These are phyloP conservation scores for Passer montanus DNA, from an alignment of 2,113 vertebrate species.

Conservation along the genomic window DNA sequence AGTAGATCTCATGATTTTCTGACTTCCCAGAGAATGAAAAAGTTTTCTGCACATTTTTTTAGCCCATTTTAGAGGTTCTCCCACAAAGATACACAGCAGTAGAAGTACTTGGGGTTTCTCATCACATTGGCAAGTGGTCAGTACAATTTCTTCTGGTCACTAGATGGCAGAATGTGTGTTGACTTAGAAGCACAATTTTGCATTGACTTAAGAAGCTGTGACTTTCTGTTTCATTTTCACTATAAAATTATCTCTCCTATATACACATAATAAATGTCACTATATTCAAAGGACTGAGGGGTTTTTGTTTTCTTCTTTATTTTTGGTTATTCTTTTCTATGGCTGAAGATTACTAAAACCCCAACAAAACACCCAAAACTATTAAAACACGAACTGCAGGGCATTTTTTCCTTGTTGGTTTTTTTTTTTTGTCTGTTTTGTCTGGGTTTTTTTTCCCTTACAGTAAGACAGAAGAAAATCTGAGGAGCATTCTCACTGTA, in stretches of 20 bases:
- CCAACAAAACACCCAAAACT: not conserved
- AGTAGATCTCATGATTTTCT: not conserved
- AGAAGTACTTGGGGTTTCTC: not conserved
- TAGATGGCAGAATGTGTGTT: conserved; percentile 69
- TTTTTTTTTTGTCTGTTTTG: not conserved
- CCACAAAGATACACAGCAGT: not conserved
- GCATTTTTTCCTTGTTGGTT: not conserved
- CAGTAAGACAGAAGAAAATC: not conserved
- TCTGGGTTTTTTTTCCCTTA: not conserved
- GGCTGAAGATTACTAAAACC: not conserved
- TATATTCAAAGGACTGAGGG: not conserved
- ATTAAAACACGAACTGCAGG: not conserved
- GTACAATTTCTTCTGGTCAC: conserved; percentile 51
- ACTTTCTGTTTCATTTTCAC: not conserved
- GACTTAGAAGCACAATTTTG: not conserved
- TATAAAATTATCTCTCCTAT: not conserved
- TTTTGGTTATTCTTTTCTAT: not conserved
- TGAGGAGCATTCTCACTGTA: not conserved
- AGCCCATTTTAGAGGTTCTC: not conserved
- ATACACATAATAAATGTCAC: not conserved
- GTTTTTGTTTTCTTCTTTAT: not conserved
- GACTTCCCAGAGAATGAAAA: not conserved
- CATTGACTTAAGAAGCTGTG: not conserved
- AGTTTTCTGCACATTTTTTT: not conserved
- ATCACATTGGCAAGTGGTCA: not conserved